Evolutionary conservation across 2,888 invertebrate species (phyloP), one percentile per base, ranked within the genome.

Genomic region (Lasioglossum vierecki): DNA sequence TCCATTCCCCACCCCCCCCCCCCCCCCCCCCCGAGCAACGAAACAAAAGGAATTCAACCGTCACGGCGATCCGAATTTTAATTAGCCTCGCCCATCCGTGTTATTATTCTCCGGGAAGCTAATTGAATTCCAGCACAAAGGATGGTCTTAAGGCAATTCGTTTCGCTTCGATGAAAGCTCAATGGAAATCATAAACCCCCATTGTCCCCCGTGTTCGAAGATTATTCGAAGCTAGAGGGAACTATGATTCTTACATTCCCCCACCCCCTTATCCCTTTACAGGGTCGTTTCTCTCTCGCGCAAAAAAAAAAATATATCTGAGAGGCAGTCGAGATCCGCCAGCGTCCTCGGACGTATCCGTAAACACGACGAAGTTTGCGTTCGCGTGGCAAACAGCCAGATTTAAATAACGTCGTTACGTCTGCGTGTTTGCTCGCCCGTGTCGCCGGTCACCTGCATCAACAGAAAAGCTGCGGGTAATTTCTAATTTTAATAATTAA

Each of bases 111-210:
- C 63, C 18, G 4, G 41, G 81, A 72, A 66, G 39, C 60, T 77
- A 77, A 81, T 81, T 76, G 63, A 77, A 72, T 81, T 49, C 72
- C 49, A 22, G 9, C 30, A 72, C 49, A 63, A 71, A 72, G 60
- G 49, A 41, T 66, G 39, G 57, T 26, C 26, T 35, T 39, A 68
- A 41, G 39, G 5, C 49, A 68, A 77, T 53, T 77, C 49, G 39
- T 68, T 53, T 70, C 39, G n/a, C 39, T 41, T 53, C 49, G 76
- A 30, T 30, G 68, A 49, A 15, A 77, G 35, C 13, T 26, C 41
- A 26, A 70, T 53, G 53, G 35, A 53, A 30, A 77, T 70, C 53
- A 9, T 53, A 15, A 8, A 35, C 41, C 18, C 18, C 53, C n/a
- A 39, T 74, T 39, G 53, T 41, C 1, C 30, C 1, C 9, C 18